These are phyloP conservation scores for Coelopa pilipes DNA, from an alignment of 2,888 invertebrate species.

Conservation along the genomic window DNA sequence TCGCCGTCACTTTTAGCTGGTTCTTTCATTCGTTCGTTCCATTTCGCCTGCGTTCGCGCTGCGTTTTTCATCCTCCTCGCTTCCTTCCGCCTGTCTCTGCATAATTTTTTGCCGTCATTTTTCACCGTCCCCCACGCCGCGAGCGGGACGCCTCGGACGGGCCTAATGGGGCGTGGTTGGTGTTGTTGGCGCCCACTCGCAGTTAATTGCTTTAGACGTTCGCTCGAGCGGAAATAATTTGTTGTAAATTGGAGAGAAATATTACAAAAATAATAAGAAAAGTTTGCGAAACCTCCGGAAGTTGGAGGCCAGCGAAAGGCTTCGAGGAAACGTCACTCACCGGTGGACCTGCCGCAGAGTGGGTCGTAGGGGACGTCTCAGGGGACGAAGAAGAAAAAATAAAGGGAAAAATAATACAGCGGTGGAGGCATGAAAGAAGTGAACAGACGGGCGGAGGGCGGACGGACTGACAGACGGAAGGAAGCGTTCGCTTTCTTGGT, in stretches of 20 bases:
- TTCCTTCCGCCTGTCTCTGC: neutral
- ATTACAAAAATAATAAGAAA: slow-evolving; percentile 2
- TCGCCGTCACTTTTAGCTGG: no score
- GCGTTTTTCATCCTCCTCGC: neutral
- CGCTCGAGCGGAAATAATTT: slow-evolving; percentile 3
- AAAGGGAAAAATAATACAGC: neutral
- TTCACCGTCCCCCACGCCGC: neutral
- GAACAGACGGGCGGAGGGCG: no score
- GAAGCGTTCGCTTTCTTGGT: neutral
- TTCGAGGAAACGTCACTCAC: no score
- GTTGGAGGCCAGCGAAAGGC: neutral
- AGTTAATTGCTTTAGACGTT: slow-evolving; percentile 20
- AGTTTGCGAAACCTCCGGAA: neutral
- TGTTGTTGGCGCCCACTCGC: no score
- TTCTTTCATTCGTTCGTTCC: neutral
- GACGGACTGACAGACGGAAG: neutral
- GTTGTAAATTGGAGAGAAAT: slow-evolving; percentile 7
- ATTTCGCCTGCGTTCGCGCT: neutral
- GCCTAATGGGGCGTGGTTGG: no score
- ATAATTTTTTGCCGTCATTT: neutral
- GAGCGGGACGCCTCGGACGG: no score
- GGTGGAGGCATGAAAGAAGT: no score
- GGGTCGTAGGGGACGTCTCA: neutral
- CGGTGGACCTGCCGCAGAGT: neutral
- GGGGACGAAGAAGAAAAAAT: neutral